Base-by-base conservation (phyloP, 2,888 invertebrate species). In the Tachina grossa region DNA sequence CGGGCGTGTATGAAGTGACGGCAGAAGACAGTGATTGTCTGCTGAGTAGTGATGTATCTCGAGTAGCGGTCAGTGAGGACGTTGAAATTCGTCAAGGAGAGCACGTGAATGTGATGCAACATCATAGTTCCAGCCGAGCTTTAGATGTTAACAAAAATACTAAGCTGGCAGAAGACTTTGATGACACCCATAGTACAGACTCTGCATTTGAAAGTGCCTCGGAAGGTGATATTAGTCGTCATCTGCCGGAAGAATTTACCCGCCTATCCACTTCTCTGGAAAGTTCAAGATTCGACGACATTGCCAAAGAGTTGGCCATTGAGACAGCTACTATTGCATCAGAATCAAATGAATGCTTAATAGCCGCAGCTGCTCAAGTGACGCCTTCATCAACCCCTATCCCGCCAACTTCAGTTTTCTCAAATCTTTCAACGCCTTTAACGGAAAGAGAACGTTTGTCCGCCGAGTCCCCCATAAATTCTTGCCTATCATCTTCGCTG, bases 151-250 rank as follows among this genome's bases (percentile, higher is more conserved):
- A 92, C 43, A 92, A 92, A 71, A 92, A 91, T 71, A 81, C 90
- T 6, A 91, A 90, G 59, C 84, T 88, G 16, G 87, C 85, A 8
- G 92, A 92, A 63, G 92, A 92, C 45, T 91, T 90, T 53, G 92
- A 92, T 80, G 91, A 92, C 65, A 91, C 92, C 57, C 92, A 92
- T 82, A 92, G 92, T 87, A 92, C 91, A 2, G 92, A 92, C 87
- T 92, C 92, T 57, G 92, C 92, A 66, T 92, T 92, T 72, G 92
- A 92, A 87, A 92, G 92, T 83, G 91, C 92, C 11, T 92, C 92
- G 16, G 92, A 92, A 61, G 91, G 92, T 45, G 92, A 92, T 61
- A 92, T 92, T 0, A 92, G 92, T 89, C 90, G 92, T 9, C 90
- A 92, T 87, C 80, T 92, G 86, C 91, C 92, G 0, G 92, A 92